Base-by-base conservation (phyloP, 2,113 vertebrate species). In the Pandion haliaetus region DNA sequence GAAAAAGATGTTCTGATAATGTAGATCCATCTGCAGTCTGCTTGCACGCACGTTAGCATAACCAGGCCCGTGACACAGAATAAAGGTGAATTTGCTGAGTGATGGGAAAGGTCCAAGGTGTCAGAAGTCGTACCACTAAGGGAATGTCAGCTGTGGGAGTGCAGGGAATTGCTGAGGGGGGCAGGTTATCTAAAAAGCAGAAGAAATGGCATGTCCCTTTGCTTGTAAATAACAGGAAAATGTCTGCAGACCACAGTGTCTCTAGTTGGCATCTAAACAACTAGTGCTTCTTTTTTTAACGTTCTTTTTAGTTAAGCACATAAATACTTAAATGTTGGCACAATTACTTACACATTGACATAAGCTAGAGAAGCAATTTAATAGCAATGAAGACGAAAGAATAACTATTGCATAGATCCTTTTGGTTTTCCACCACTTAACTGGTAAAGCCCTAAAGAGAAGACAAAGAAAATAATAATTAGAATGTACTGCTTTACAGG, bases 391-490 rank as follows among this genome's bases (percentile, higher is more conserved):
- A 88, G 62, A 83, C 0, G 0, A 61, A 79, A 77, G 70, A 65
- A 49, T 57, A 82, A 77, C 58, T 63, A 32, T 26, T 88, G 67
- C 16, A 7, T 66, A 23, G 20, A 71, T 84, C 59, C 80, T 82
- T 78, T 63, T 74, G 72, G 66, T 91, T 97, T 93, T 40, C 76
- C 20, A 55, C 42, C 42, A 21, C 47, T 82, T 91, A 71, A 92
- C 47, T 86, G 50, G 52, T 63, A 92, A 84, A 95, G 47, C 54
- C 62, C 67, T 62, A 62, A 90, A 49, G 29, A 78, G 76, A 84
- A 95, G 59, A 82, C 65, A 96, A 91, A 95, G 38, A 81, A 92
- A 96, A 86, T 81, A 86, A 66, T 59, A 91, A 87, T 87, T 84
- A 90, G 73, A 69, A 59, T 0, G 0, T 36, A 6, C 26, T 61